Conservation (phyloP, 1,140 invertebrate genomes). For the Zaprionus capensis region DNA sequence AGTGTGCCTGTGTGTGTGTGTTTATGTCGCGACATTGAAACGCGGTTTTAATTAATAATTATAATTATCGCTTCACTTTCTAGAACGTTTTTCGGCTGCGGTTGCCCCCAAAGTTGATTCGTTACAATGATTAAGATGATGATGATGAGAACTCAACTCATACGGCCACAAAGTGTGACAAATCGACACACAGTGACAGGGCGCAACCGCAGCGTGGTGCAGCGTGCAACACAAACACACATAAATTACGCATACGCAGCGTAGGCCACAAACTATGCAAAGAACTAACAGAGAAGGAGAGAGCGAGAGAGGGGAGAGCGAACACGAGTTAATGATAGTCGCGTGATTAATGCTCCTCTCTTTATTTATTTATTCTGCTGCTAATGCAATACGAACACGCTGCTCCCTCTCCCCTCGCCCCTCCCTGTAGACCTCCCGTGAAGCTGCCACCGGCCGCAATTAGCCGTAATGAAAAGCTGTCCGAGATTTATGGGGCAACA, state of each 20-base stretch:
- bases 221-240: not conserved
- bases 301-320: not conserved
- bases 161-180: not conserved
- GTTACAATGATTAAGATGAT: conserved; percentile 21
- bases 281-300: not conserved
- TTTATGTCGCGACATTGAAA: conserved; percentile 55
- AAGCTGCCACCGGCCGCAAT: conserved; percentile 30
- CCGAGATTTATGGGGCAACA: conserved; percentile 45
- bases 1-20: conserved; percentile 21
- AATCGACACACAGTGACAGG: not conserved
- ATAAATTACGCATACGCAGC: conserved; percentile 37
- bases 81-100: conserved; percentile 36
- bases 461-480: conserved; percentile 60
- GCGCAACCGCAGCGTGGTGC: conserved; percentile 18
- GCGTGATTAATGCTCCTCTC: conserved; percentile 43
- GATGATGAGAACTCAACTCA: not conserved
- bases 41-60: conserved; percentile 76
- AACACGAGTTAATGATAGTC: conserved; percentile 26
- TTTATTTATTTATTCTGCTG: conserved; percentile 54
- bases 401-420: not conserved
- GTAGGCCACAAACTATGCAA: conserved; percentile 19
- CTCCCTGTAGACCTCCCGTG: not conserved
- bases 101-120: conserved; percentile 1
- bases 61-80: conserved; percentile 43
- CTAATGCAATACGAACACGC: conserved; percentile 41